Evolutionary conservation across 2,113 vertebrate species (phyloP).

Genomic region (Chrysochloris asiatica): DNA sequence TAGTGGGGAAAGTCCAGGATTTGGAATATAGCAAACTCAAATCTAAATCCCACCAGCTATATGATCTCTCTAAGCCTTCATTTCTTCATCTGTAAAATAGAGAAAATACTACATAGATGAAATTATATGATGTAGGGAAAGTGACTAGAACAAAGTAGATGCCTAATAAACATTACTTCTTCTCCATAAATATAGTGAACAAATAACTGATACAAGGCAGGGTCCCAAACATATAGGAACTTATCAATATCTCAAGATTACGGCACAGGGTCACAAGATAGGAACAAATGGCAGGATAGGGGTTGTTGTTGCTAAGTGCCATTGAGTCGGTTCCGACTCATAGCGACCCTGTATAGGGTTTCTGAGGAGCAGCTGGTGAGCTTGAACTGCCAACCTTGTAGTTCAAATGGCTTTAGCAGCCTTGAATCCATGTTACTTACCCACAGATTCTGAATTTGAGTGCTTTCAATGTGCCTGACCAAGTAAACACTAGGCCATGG

Average conservation of each 20-base stretch:
- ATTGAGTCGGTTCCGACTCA: too few species aligned
- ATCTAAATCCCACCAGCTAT: background rate
- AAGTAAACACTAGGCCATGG: background rate
- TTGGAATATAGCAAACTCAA: background rate
- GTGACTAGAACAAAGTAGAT: background rate
- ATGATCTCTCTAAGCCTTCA: background rate
- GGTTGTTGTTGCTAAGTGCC: too few species aligned
- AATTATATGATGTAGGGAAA: background rate
- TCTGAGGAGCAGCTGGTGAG: too few species aligned
- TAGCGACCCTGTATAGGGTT: too few species aligned
- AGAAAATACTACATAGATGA: background rate
- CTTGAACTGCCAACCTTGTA: too few species aligned
- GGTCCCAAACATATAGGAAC: background rate
- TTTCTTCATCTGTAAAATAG: constrained; percentile 6
- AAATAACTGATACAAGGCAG: background rate
- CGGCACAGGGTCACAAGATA: background rate
- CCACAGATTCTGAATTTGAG: background rate
- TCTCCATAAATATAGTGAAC: background rate
- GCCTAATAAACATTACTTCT: background rate
- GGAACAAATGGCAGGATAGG: background rate
- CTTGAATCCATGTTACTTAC: background rate
- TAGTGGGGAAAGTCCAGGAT: background rate
- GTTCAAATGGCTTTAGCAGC: background rate
- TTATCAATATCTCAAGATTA: background rate
- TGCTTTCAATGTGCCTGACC: background rate